Evolutionary conservation across 1,140 invertebrate genomes (phyloP), one percentile per base, ranked within the genome.

Genomic region (Kradibia gibbosae): DNA sequence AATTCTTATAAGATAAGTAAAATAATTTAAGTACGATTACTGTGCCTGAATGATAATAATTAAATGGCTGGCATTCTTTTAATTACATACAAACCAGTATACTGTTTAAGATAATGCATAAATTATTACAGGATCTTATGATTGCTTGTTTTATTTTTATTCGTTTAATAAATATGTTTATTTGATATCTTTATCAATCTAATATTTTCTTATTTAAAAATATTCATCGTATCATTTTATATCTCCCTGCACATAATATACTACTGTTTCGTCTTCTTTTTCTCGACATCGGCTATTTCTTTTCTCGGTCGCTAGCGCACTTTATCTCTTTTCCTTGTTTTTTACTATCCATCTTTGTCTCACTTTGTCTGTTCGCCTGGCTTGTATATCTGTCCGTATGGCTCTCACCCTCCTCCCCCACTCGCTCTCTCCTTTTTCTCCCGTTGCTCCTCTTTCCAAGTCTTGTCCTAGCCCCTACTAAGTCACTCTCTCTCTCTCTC

Each of bases 231-330:
- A 62, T 65, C 74, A 45, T 31, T 28, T 25, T n/a, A n/a, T 77
- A n/a, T 42, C 60, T 65, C 39, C 15, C 42, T 50, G 75, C 57
- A 39, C 62, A 78, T 78, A 53, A 78, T 67, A 50, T 8, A 20
- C 28, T 28, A 67, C 53, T 67, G 15, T 70, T 70, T 34, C 62
- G 36, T 36, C 13, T 53, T 55, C 65, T 36, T 50, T 48, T 50
- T 36, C 39, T 76, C 60, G 7, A 28, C 0, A 67, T 50, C n/a
- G 50, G 25, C 57, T 62, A n/a, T 39, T 76, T 50, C 7, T 71
- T 72, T 72, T 25, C 70, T 48, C 42, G n/a, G 45, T 39, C 39
- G 3, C 34, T 39, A 22, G 34, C 62, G 17, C 31, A n/a, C 34
- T 13, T 60, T 60, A 60, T 60, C 25, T 60, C 25, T 60, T 34